These are phyloP conservation scores for Schizotus pectinicornis DNA, from an alignment of 2,888 invertebrate species.

Conservation along the genomic window DNA sequence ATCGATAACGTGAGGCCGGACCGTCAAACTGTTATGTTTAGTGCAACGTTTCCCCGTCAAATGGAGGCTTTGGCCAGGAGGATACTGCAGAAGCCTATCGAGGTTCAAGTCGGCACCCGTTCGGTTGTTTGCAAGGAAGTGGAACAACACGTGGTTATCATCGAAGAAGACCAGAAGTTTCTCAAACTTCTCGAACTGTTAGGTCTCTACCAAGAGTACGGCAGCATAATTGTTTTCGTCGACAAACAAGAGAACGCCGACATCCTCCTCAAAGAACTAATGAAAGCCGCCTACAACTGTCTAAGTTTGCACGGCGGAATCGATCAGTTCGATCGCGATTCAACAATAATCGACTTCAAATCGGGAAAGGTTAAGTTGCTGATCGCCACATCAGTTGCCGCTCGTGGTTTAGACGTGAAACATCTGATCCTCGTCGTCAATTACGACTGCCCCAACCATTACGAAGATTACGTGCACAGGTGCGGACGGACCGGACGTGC, in stretches of 20 bases:
- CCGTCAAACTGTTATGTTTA: slow-evolving; percentile 98
- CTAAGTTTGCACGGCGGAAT: slow-evolving; percentile 98
- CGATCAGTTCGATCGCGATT: slow-evolving; percentile 98
- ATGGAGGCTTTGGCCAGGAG: slow-evolving; percentile 98
- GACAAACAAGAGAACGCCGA: slow-evolving; percentile 99
- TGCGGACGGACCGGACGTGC: slow-evolving; percentile 91
- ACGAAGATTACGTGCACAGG: slow-evolving; percentile 99
- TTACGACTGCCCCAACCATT: slow-evolving; percentile 99
- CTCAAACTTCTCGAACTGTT: slow-evolving; percentile 96
- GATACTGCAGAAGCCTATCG: slow-evolving; percentile 92
- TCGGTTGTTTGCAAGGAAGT: slow-evolving; percentile 98
- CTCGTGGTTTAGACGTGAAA: slow-evolving; percentile 97
- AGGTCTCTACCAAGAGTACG: slow-evolving; percentile 91
- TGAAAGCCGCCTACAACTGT: slow-evolving; percentile 96
- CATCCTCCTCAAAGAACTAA: slow-evolving; percentile 87
- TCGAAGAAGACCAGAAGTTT: slow-evolving; percentile 97
- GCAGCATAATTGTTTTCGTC: slow-evolving; percentile 95
- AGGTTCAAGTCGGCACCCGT: slow-evolving; percentile 91
- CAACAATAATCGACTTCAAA: slow-evolving; percentile 97
- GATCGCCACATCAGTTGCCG: slow-evolving; percentile 98
- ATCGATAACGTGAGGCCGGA: slow-evolving; percentile 97
- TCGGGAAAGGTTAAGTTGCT: slow-evolving; percentile 83
- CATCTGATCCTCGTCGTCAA: slow-evolving; percentile 97
- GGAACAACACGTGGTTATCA: slow-evolving; percentile 89
- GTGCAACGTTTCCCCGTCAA: slow-evolving; percentile 97